Evolutionary conservation across 2,113 vertebrate genomes (phyloP).

Genomic region (Hiodon alosoides): DNA sequence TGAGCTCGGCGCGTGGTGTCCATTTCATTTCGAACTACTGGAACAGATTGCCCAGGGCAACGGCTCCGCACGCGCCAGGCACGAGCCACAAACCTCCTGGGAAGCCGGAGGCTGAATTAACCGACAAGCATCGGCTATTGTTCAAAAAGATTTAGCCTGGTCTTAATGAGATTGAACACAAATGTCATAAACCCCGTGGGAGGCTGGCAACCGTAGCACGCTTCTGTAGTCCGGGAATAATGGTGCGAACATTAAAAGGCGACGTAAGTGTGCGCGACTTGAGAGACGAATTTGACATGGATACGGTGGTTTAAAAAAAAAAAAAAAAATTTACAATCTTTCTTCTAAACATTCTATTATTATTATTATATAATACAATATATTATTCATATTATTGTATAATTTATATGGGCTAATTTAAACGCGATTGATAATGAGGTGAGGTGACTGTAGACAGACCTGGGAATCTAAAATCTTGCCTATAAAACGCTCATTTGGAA

Average conservation of each 20-base stretch:
- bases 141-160: slow-evolving; percentile 9
- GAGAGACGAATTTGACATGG: background rate
- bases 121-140: slow-evolving; percentile 4
- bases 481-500: no score
- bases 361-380: no score
- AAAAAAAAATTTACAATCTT: no score
- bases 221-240: background rate
- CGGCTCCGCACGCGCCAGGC: slow-evolving; percentile 59
- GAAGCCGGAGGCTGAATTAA: slow-evolving; percentile 23
- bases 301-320: background rate
- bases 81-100: slow-evolving; percentile 41
- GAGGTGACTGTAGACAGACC: no score
- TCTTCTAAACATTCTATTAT: no score
- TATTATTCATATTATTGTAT: no score
- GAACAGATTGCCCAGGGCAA: slow-evolving; percentile 46
- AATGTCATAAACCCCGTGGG: background rate
- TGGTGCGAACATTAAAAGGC: background rate
- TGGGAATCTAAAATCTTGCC: no score
- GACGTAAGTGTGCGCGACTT: background rate
- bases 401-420: no score
- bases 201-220: background rate
- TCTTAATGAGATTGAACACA: slow-evolving; percentile 13
- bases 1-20: slow-evolving; percentile 39
- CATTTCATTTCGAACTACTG: slow-evolving; percentile 46
- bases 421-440: no score